Percentiles rank a stretch among this genome's conserved stretches.
These are phyloP conservation scores for Catagonus wagneri DNA, from an alignment of 2,113 vertebrate species.

Conservation along the genomic window DNA sequence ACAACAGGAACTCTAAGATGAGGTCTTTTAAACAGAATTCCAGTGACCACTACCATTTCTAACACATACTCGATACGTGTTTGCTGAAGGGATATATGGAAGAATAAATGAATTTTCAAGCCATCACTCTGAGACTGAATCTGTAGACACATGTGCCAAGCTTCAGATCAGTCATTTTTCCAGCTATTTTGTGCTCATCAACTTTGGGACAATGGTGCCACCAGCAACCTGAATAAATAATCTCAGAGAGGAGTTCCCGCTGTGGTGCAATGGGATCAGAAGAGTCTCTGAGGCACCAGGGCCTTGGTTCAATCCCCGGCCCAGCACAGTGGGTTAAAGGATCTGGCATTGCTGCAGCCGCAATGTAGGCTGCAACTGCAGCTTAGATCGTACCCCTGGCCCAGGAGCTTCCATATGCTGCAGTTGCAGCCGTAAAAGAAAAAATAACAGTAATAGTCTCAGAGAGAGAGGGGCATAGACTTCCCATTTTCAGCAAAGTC, in stretches of 20 bases:
- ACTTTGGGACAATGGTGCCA: not conserved
- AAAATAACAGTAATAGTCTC: too few species aligned
- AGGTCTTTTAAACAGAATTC: conserved; percentile 32
- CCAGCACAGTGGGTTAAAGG: too few species aligned
- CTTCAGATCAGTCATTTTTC: not conserved
- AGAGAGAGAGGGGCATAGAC: not conserved
- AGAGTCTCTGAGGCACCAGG: too few species aligned
- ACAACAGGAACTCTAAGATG: not conserved
- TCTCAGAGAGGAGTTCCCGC: not conserved
- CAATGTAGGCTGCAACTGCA: too few species aligned
- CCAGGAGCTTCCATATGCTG: too few species aligned
- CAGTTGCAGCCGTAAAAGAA: too few species aligned
- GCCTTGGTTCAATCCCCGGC: too few species aligned
- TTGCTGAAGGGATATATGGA: not conserved
- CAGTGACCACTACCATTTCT: not conserved
- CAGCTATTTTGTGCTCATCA: not conserved
- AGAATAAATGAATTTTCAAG: not conserved
- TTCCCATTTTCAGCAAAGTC: not conserved
- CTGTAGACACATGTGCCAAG: not conserved
- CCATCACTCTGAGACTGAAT: not conserved
- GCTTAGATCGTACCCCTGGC: too few species aligned
- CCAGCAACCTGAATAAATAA: not conserved
- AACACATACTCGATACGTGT: not conserved
- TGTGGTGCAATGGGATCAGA: too few species aligned
- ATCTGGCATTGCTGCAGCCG: too few species aligned